Conservation (phyloP, 2,797 vertebrate genomes). For the Trachurus trachurus region DNA sequence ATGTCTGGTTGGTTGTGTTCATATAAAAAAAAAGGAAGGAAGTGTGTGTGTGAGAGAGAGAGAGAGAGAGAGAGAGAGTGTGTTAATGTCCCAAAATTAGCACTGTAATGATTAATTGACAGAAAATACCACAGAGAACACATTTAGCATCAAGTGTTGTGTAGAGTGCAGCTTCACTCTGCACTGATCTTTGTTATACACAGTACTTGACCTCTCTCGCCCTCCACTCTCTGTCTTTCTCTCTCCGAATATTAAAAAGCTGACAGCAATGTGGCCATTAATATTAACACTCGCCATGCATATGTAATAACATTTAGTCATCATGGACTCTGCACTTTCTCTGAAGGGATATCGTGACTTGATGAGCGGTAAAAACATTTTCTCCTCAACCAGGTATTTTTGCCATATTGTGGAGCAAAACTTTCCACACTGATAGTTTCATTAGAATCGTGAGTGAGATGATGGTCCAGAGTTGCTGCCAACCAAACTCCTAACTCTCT, state of each 20-base stretch:
- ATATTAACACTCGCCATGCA: slow-evolving; percentile 74
- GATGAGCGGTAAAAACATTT: slow-evolving; percentile 45
- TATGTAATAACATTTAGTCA: slow-evolving; percentile 71
- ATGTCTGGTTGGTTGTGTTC: slow-evolving; percentile 12
- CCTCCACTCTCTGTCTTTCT: slow-evolving; percentile 49
- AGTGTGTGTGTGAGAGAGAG: no score
- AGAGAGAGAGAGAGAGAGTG: no score
- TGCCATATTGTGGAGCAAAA: slow-evolving; percentile 10
- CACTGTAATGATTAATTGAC: slow-evolving; percentile 16
- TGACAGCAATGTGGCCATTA: slow-evolving; percentile 71
- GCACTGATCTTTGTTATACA: slow-evolving; percentile 47
- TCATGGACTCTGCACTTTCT: slow-evolving; percentile 61
- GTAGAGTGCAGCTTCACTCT: slow-evolving; percentile 31
- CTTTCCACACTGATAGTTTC: slow-evolving; percentile 6
- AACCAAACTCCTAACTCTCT: slow-evolving; percentile 21
- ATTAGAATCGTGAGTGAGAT: slow-evolving; percentile 6
- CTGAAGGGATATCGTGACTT: slow-evolving; percentile 36
- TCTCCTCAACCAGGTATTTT: neutral
- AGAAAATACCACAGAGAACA: slow-evolving; percentile 15
- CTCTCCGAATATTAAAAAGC: slow-evolving; percentile 71
- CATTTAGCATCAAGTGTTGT: slow-evolving; percentile 27
- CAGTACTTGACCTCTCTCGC: slow-evolving; percentile 65
- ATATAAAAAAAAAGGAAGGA: no score
- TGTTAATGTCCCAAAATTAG: slow-evolving; percentile 15
- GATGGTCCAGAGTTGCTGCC: slow-evolving; percentile 29